Evolutionary conservation across 2,888 invertebrate species (phyloP).

Genomic region (Syrphus vitripennis): DNA sequence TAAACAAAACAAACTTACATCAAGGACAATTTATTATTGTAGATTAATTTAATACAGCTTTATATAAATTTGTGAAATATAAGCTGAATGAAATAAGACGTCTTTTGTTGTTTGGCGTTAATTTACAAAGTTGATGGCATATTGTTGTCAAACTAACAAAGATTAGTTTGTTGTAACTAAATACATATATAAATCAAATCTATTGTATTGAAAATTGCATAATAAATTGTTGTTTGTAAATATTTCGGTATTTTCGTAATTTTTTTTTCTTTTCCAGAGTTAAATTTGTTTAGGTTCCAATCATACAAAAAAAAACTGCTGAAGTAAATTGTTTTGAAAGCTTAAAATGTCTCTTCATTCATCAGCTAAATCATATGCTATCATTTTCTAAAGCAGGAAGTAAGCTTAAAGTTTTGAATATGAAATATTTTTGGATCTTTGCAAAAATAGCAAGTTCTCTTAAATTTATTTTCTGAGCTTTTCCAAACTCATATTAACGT

Average conservation of each 20-base stretch:
- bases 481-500: no score
- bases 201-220: background rate
- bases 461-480: no score
- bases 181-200: background rate
- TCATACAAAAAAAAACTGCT: no score
- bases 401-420: no score
- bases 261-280: no score
- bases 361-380: no score
- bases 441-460: no score
- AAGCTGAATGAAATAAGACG: background rate
- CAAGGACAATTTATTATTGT: constrained; percentile 24
- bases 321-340: no score
- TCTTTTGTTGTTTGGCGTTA: background rate
- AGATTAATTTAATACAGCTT: background rate
- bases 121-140: background rate
- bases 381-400: no score
- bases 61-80: background rate
- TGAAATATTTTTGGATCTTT: no score
- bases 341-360: no score
- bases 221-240: background rate
- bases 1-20: background rate
- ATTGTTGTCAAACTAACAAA: background rate
- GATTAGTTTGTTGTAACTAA: background rate
- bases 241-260: background rate
- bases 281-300: no score